A percentile compares a stretch with the other conserved stretches of the same genome.
These are phyloP conservation scores for Orchesella cincta DNA, from an alignment of 1,140 invertebrate species.

Conservation along the genomic window DNA sequence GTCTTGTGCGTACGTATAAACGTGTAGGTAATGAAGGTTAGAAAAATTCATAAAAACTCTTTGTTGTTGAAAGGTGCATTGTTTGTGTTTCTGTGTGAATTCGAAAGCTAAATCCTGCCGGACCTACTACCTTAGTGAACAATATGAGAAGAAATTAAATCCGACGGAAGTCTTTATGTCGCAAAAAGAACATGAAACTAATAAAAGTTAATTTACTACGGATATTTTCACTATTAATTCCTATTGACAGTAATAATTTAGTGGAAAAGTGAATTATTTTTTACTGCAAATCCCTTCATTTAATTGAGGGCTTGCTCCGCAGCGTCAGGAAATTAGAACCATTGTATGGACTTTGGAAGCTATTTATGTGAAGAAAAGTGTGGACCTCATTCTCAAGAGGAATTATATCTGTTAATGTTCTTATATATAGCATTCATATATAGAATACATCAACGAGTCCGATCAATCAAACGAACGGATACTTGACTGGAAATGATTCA, in stretches of 20 bases:
- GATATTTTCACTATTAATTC: conserved; percentile 15
- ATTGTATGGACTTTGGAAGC: not conserved
- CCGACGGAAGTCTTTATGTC: conserved; percentile 2
- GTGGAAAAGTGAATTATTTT: conserved; percentile 9
- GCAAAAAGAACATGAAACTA: not conserved
- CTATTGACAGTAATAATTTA: conserved; percentile 17
- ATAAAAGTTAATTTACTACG: conserved; percentile 11
- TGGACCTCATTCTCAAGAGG: not conserved
- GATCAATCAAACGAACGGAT: no score
- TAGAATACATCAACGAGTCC: no score
- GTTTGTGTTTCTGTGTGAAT: conserved; percentile 1
- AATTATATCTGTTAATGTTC: no score
- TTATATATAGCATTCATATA: no score
- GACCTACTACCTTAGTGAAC: not conserved
- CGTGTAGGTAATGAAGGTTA: not conserved
- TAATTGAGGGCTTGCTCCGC: not conserved
- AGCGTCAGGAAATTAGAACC: no score
- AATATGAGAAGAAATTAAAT: not conserved
- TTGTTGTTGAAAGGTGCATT: not conserved
- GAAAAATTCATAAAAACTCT: not conserved
- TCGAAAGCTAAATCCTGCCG: conserved; percentile 15
- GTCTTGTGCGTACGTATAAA: not conserved
- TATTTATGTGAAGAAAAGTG: not conserved
- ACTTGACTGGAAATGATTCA: no score
- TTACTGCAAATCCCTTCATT: not conserved